Conservation (phyloP, 1,140 invertebrate genomes). For the Tetranychus urticae region DNA sequence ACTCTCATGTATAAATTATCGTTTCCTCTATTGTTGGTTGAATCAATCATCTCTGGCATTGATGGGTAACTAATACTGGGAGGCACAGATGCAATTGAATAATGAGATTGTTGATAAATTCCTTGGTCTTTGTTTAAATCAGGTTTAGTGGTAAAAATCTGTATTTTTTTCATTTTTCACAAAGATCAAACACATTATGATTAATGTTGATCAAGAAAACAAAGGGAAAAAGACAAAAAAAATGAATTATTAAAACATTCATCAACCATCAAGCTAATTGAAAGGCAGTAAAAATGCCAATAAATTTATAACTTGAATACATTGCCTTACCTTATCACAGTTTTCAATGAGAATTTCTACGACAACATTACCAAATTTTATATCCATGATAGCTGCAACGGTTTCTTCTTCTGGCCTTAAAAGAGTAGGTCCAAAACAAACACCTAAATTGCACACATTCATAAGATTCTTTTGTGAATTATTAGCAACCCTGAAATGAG, state of each 20-base stretch:
- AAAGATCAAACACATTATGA: too few species aligned
- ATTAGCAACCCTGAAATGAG: conserved; percentile 40
- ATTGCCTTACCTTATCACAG: conserved; percentile 32
- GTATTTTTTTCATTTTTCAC: too few species aligned
- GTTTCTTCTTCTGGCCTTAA: conserved; percentile 82
- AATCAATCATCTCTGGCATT: not conserved
- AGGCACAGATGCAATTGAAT: not conserved
- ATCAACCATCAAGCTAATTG: not conserved
- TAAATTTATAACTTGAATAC: conserved; percentile 22
- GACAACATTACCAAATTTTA: conserved; percentile 94
- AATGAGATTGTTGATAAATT: not conserved
- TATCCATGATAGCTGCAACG: conserved; percentile 88
- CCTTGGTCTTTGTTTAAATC: too few species aligned
- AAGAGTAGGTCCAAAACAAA: conserved; percentile 96
- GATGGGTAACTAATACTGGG: not conserved
- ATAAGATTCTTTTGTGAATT: conserved; percentile 77
- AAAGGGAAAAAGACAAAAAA: not conserved
- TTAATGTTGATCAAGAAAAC: not conserved
- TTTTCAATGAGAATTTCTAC: conserved; percentile 88
- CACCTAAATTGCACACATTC: conserved; percentile 85
- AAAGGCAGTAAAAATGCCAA: conserved; percentile 4
- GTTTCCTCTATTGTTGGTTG: not conserved
- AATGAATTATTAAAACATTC: not conserved
- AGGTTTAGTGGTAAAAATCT: conserved; percentile 11
- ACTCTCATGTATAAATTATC: too few species aligned